Evolutionary conservation across 2,888 invertebrate genomes (phyloP).

Genomic region (Amphimallon solstitiale): DNA sequence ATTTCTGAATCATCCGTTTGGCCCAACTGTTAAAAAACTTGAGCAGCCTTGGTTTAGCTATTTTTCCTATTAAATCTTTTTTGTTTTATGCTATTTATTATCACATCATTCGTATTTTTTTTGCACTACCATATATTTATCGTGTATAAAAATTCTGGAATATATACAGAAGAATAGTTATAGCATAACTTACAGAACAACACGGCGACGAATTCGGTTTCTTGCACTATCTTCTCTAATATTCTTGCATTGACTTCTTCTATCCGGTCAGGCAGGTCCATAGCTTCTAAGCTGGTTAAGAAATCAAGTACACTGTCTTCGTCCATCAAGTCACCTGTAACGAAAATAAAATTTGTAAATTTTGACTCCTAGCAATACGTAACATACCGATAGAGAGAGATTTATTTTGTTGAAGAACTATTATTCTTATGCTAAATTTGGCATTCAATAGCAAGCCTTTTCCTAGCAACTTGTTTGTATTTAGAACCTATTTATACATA

Average conservation of each 20-base stretch:
- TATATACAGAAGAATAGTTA: conserved; percentile 48
- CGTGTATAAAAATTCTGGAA: neutral
- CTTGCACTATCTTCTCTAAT: conserved; percentile 88
- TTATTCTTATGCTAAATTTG: no score
- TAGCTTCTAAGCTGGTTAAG: conserved; percentile 91
- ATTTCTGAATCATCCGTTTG: no score
- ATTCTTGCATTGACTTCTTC: conserved; percentile 95
- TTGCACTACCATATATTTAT: neutral
- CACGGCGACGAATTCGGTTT: conserved; percentile 91
- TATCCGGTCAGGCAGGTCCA: conserved; percentile 94
- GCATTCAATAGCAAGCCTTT: no score
- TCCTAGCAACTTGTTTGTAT: no score
- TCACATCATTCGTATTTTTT: conserved; percentile 7
- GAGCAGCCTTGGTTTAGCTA: no score
- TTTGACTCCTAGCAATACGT: no score
- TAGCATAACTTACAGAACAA: conserved; percentile 85
- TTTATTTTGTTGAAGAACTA: no score
- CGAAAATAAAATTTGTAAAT: neutral
- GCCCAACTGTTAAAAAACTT: no score
- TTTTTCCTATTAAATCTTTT: no score
- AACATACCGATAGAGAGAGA: no score
- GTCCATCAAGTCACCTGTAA: conserved; percentile 89
- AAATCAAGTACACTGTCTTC: conserved; percentile 94
- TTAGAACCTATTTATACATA: no score
- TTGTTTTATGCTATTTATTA: neutral